Percentiles rank a stretch among this genome's conserved stretches.
Evolutionary conservation across 2,113 vertebrate species (phyloP).

Genomic region (Serilophus lunatus): DNA sequence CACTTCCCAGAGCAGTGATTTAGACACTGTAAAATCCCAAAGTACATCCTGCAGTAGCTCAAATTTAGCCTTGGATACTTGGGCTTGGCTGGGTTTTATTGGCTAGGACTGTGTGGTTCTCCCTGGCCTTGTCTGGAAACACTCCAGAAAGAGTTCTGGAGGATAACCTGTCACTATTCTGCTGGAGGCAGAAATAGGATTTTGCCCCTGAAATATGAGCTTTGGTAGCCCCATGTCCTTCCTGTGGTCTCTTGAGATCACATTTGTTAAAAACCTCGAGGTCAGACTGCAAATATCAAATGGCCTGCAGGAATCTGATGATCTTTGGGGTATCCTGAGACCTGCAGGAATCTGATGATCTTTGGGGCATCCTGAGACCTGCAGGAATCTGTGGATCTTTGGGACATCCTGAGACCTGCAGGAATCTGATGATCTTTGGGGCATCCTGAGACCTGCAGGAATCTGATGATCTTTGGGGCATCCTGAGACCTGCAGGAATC

Average conservation of each 20-base stretch:
- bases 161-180: rapidly evolving
- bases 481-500: background rate
- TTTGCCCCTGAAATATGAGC: background rate
- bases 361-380: too few species aligned
- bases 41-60: background rate
- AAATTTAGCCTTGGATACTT: background rate
- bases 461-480: too few species aligned
- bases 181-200: background rate
- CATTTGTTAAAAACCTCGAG: background rate
- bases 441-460: too few species aligned
- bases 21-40: background rate
- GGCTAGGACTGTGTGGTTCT: background rate
- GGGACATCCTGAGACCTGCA: too few species aligned
- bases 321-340: background rate
- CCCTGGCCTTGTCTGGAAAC: background rate
- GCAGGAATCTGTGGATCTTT: too few species aligned
- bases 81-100: background rate
- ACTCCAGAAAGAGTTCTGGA: rapidly evolving
- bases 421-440: too few species aligned
- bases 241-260: too few species aligned
- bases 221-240: background rate
- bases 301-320: background rate
- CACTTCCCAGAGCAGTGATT: background rate
- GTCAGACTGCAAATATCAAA: rapidly evolving
- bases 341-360: background rate